Evolutionary conservation across 2,113 vertebrate genomes (phyloP).

Genomic region (Semnopithecus entellus): DNA sequence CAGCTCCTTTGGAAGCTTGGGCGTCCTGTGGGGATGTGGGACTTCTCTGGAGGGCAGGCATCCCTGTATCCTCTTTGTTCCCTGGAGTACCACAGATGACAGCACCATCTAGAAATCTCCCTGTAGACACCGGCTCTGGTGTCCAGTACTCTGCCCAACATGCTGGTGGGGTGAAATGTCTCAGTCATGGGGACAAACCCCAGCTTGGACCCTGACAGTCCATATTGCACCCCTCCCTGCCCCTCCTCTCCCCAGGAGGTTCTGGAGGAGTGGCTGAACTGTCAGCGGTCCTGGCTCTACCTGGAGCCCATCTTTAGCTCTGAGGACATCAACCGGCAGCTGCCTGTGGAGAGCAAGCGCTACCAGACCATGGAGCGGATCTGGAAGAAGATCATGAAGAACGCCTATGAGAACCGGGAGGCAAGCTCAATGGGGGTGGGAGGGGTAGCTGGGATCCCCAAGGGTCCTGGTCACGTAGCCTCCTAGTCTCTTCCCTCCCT

Average conservation of each 20-base stretch:
- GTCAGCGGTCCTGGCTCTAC: conserved; percentile 94
- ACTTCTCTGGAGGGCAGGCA: neutral
- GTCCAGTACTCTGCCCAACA: neutral
- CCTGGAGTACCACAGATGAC: neutral
- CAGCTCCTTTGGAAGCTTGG: neutral
- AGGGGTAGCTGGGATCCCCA: neutral
- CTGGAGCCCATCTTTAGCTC: conserved; percentile 96
- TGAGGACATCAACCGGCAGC: conserved; percentile 92
- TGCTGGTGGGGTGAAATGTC: neutral
- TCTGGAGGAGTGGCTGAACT: conserved; percentile 93
- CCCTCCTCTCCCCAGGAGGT: conserved; percentile 87
- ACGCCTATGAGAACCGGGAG: conserved; percentile 87
- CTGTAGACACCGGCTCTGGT: neutral
- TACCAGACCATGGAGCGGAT: conserved; percentile 89
- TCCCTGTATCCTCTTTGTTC: neutral
- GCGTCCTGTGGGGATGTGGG: neutral
- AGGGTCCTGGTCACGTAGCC: neutral
- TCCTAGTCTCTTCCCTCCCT: neutral
- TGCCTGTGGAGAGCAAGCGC: conserved; percentile 90
- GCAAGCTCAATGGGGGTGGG: conserved; percentile 63
- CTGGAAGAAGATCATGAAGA: conserved; percentile 92
- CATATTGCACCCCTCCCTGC: neutral
- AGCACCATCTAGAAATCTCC: neutral
- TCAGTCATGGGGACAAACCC: neutral
- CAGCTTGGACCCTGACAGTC: neutral